Conservation (phyloP, 2,113 vertebrate genomes). For the Pterophyllum scalare region DNA sequence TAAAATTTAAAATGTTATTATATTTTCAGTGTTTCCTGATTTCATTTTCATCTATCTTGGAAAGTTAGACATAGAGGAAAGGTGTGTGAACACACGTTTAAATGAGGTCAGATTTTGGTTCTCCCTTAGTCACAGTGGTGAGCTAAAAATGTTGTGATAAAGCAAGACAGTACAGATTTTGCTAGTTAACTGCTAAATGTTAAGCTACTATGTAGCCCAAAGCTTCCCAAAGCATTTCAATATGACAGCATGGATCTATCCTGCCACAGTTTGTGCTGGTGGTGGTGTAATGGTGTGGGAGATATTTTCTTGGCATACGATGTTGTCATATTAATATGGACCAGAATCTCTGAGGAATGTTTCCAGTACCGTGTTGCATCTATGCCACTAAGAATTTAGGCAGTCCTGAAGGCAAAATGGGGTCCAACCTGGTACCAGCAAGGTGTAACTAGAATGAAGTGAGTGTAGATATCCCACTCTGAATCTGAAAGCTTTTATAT, state of each 20-base stretch:
- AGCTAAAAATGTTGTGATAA: too few relatives aligned
- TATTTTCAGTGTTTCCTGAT: slow-evolving; percentile 8
- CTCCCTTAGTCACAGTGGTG: neutral
- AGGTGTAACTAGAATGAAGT: neutral
- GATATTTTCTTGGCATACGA: neutral
- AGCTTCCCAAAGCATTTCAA: neutral
- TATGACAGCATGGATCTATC: neutral
- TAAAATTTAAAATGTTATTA: slow-evolving; percentile 1
- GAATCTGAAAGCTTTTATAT: neutral
- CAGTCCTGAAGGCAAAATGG: neutral
- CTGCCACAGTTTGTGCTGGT: neutral
- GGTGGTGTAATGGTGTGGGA: neutral
- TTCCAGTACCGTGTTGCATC: neutral
- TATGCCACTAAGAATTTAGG: neutral
- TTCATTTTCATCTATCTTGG: neutral
- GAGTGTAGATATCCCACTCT: neutral
- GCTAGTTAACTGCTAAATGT: neutral
- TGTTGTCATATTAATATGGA: neutral
- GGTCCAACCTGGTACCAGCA: neutral
- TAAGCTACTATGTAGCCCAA: neutral
- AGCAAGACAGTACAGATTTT: too few relatives aligned
- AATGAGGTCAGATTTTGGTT: neutral
- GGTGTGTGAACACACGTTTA: neutral
- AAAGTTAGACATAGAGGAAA: neutral
- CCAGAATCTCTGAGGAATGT: neutral